A percentile compares a stretch with the other conserved stretches of the same genome.
These are phyloP conservation scores for Syngnathus floridae DNA, from an alignment of 2,113 vertebrate species.

Conservation along the genomic window DNA sequence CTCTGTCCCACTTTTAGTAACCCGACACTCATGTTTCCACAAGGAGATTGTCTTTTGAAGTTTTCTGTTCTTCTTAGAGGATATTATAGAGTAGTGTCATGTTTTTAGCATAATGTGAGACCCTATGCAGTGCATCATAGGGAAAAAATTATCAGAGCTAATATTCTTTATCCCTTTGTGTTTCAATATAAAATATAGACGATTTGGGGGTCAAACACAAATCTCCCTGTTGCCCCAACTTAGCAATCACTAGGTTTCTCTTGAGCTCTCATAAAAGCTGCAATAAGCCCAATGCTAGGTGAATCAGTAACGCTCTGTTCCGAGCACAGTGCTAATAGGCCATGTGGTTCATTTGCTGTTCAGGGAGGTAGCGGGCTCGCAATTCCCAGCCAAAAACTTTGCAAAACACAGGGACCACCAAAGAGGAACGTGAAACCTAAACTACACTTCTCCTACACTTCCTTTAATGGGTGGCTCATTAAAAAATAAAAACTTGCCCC, in stretches of 20 bases:
- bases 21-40: conserved; percentile 45
- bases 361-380: conserved; percentile 39
- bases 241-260: conserved; percentile 42
- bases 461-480: conserved; percentile 25
- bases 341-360: conserved; percentile 70
- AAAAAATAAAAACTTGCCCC: conserved; percentile 19
- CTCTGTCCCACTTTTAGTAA: conserved; percentile 42
- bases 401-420: conserved; percentile 49
- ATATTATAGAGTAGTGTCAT: background rate
- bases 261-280: conserved; percentile 52
- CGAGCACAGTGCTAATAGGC: conserved; percentile 66
- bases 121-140: background rate
- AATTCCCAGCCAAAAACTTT: conserved; percentile 26
- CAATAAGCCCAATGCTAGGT: conserved; percentile 49
- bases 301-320: conserved; percentile 57
- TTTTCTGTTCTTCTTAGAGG: conserved; percentile 9
- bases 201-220: conserved; percentile 33
- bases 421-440: conserved; percentile 46
- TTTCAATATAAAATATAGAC: conserved; percentile 11
- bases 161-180: background rate
- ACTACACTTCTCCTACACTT: conserved; percentile 23
- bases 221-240: conserved; percentile 15
- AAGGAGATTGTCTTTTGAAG: conserved; percentile 2
- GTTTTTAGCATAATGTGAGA: conserved; percentile 2
- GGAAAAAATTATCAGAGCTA: background rate